Evolutionary conservation across 2,888 invertebrate species (phyloP).

Genomic region (Lasioglossum calceatum): DNA sequence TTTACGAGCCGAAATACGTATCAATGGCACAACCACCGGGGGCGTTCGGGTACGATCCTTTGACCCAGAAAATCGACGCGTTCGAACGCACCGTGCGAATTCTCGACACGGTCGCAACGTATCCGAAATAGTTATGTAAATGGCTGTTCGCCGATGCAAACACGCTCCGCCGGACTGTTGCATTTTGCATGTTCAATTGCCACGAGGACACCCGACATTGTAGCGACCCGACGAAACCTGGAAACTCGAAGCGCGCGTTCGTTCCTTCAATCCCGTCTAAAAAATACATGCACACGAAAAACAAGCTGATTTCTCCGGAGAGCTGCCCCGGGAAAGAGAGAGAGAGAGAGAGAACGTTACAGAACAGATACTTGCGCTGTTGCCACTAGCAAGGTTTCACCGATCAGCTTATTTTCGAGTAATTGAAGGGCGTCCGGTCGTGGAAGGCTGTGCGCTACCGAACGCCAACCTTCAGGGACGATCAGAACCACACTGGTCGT

Average conservation of each 20-base stretch:
- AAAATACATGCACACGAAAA: neutral
- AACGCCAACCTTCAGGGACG: conserved; percentile 66
- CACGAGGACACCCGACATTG: neutral
- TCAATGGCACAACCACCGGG: neutral
- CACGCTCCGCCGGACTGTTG: neutral
- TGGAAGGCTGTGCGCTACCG: conserved; percentile 57
- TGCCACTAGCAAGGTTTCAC: conserved; percentile 62
- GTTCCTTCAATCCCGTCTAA: conserved; percentile 5
- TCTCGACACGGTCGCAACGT: neutral
- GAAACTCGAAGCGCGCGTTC: neutral
- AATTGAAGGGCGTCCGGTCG: conserved; percentile 71
- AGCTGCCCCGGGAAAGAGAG: conserved; percentile 17
- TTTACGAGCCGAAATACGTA: conserved; percentile 4
- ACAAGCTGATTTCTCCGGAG: conserved; percentile 38
- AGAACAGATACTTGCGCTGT: conserved; percentile 43
- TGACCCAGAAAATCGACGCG: neutral
- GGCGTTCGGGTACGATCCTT: neutral
- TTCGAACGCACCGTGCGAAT: neutral
- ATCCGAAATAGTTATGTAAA: neutral
- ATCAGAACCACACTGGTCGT: conserved; percentile 42
- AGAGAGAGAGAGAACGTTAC: conserved; percentile 48
- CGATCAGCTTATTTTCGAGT: conserved; percentile 72
- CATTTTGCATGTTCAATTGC: neutral
- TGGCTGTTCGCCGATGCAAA: neutral
- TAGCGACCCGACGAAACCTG: neutral